Evolutionary conservation across 2,888 invertebrate species (phyloP), one percentile per base, ranked within the genome.

Genomic region (Troglohyphantes excavatus): DNA sequence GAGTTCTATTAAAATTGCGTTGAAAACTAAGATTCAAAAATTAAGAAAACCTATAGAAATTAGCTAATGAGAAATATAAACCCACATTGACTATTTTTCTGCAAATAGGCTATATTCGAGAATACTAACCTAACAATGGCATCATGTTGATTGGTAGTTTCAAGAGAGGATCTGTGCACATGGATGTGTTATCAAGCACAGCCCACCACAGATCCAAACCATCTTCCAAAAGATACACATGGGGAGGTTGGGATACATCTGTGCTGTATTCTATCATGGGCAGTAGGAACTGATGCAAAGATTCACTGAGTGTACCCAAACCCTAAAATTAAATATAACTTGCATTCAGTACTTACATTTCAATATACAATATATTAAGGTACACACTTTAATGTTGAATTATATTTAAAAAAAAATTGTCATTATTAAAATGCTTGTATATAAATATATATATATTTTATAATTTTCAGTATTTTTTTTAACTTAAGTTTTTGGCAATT

Each of bases 211-310:
- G 94, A 92, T 97, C 97, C 59, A 98, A 94, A 2, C 98, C 98
- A 93, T 99, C 98, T 93, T 98, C 98, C 92, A 98, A 94, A 78
- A 98, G 95, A 93, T 98, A 98, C 79, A 98, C 96, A 93, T 98
- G 97, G 61, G 94, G 96, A 95, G 82, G 96, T 93, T 97, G 96
- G 91, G 95, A 95, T 0, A 96, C 95, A 92, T 97, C 96, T 0
- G 98, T 97, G 85, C 96, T 96, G 90, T 96, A 93, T 90, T 95
- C 95, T 90, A 97, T 95, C 75, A 97, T 96, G 81, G 94, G 95
- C 88, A 95, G 93, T 43, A 95, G 94, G 92, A 95, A 94, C 85
- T 94, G 94, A 91, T 95, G 94, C 91, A 95, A 91, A 59, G 93
- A 92, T 61, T 93, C 93, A 91, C 94, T 94, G 70, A 94, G 93